Evolutionary conservation across 2,113 vertebrate genomes (phyloP), one percentile per base, ranked within the genome.

Genomic region (Riparia riparia): DNA sequence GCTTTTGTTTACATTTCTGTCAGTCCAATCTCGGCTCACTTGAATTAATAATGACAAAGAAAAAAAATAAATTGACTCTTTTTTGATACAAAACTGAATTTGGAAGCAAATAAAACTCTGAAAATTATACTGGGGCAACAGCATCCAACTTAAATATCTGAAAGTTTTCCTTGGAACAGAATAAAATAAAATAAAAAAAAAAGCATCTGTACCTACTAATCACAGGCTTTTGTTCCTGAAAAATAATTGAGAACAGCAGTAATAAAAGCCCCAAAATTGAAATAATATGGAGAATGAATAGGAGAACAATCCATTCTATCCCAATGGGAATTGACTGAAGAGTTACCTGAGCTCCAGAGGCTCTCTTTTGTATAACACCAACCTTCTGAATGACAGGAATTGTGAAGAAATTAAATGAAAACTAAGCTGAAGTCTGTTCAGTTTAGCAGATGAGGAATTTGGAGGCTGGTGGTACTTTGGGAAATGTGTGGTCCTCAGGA

Each of bases 401-500:
- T 92, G 54, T 77, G 56, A 83, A 89, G 66, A 96, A 92, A 94
- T 88, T 31, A 72, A 89, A 89, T 81, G 42, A 94, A 93, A 84
- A 53, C 39, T 47, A 41, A 95, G 60, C 11, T 63, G 54, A 80
- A 89, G 12, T 74, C 79, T 71, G 13, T 61, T 77, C 82, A 64
- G 22, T 50, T 94, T 61, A 90, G 44, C 44, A 90, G 92, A 45
- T 49, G 29, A 63, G 86, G 65, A 56, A 72, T 89, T 93, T 93
- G 61, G 64, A 96, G 93, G 63, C 88, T 74, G 31, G 34, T 89
- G 60, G 51, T 50, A 34, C 34, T 86, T 86, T 61, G 37, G 73
- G 42, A 91, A 94, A 15, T n/a, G 47, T 91, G 76, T 92, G 49
- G 34, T 88, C 47, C 78, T 89, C 9, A 1, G 29, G 90, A 95